These are phyloP conservation scores for Ennomos fuscantarius DNA, from an alignment of 2,888 invertebrate genomes.

Conservation along the genomic window DNA sequence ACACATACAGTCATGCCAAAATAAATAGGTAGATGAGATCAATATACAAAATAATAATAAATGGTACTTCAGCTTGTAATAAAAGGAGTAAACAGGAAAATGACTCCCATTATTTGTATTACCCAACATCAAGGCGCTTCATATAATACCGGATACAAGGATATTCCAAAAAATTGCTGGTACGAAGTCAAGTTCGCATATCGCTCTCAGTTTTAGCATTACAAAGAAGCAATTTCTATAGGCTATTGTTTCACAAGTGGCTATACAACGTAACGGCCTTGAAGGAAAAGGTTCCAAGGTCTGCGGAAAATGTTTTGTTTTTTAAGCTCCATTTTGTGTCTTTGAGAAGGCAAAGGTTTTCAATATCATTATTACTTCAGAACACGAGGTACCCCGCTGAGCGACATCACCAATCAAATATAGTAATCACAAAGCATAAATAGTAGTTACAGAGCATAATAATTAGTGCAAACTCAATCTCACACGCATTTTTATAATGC, in stretches of 20 bases:
- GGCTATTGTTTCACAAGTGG: constrained; percentile 60
- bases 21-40: too few relatives aligned
- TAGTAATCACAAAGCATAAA: too few relatives aligned
- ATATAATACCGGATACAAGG: constrained; percentile 15
- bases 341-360: constrained; percentile 7
- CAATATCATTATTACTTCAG: too few relatives aligned
- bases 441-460: too few relatives aligned
- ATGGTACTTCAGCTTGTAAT: background rate
- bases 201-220: constrained; percentile 37
- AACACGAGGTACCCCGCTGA: too few relatives aligned
- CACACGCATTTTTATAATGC: too few relatives aligned
- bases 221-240: constrained; percentile 59
- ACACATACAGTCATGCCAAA: too few relatives aligned
- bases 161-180: constrained; percentile 21
- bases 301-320: constrained; percentile 33
- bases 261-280: constrained; percentile 55
- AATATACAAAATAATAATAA: too few relatives aligned
- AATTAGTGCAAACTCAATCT: too few relatives aligned
- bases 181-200: constrained; percentile 25
- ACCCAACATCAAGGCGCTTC: constrained; percentile 9
- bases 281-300: constrained; percentile 43
- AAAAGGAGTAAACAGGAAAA: constrained; percentile 8
- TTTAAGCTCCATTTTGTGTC: constrained; percentile 23
- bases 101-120: constrained; percentile 13
- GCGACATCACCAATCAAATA: too few relatives aligned